Evolutionary conservation across 2,113 vertebrate genomes (phyloP).

Genomic region (Actenoides hombroni): DNA sequence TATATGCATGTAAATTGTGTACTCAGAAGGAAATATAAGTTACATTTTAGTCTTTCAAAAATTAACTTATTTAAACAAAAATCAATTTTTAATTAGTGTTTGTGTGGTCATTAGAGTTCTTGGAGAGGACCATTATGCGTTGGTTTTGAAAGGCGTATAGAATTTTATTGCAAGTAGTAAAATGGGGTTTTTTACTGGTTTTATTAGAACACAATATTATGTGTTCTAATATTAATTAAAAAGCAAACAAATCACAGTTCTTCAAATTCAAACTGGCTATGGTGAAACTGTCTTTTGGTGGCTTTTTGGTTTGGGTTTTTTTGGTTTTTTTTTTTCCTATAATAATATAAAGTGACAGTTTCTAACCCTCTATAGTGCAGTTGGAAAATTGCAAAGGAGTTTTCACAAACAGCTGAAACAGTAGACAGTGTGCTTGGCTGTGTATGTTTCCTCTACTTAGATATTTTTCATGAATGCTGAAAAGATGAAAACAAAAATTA

Average conservation of each 20-base stretch:
- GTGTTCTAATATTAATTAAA: not conserved
- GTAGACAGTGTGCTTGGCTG: not conserved
- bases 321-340: not conserved
- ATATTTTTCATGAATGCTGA: not conserved
- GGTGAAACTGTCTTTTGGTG: not conserved
- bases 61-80: not conserved
- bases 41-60: not conserved
- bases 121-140: not conserved
- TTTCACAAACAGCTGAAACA: not conserved
- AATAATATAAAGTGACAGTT: not conserved
- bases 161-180: not conserved
- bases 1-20: not conserved
- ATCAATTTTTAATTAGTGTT: fast-evolving
- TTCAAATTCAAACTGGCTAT: not conserved
- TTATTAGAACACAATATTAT: not conserved
- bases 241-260: not conserved
- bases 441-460: not conserved
- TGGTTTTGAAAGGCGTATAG: not conserved
- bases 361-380: not conserved
- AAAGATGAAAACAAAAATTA: not conserved
- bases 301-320: not conserved
- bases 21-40: not conserved
- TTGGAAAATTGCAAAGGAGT: not conserved
- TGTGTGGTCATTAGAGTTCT: not conserved
- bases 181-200: not conserved